Base-by-base conservation (phyloP, 2,888 invertebrate species). In the Hesperia comma region DNA sequence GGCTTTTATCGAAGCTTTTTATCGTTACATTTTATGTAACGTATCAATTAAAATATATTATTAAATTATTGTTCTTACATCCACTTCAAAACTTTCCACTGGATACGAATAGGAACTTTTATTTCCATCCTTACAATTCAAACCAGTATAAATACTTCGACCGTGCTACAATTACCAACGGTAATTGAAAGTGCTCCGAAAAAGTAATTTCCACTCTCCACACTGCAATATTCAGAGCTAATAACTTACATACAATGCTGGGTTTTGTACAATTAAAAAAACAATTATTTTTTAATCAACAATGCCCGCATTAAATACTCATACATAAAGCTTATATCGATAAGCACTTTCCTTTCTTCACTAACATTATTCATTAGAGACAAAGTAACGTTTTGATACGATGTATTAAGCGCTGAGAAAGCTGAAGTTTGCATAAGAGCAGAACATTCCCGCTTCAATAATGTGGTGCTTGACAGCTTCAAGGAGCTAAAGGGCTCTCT, bases 401-500 rank as follows among this genome's bases (percentile, higher is more conserved):
- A 75, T 78, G 75, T 71, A 72, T 74, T 75, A 73, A 74, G 73
- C 68, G 72, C 71, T 76, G 74, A 76, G 77, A 76, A 77, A 75
- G 74, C 77, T 77, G 68, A 71, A 79, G 78, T 78, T 77, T 75
- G 79, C 77, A 74, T 72, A 75, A 79, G 77, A 72, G 73, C 74
- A 71, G 72, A 72, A 69, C 74, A 72, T 72, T 74, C 64, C 64
- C 53, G 76, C 79, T 77, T 77, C 77, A 76, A 77, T 75, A 73
- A 74, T 75, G 75, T 69, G 69, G 72, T 73, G 72, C 76, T 77
- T 75, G 75, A 80, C 79, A 78, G 51, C 64, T 17, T 66, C 71
- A 74, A 82, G 79, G 72, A 79, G 70, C 78, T 85, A 76, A 75
- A 86, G 84, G 78, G 84, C 77, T 69, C 83, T 81, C 79, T 75